Evolutionary conservation across 2,113 vertebrate genomes (phyloP), one percentile per base, ranked within the genome.

Genomic region (Laterallus jamaicensis): DNA sequence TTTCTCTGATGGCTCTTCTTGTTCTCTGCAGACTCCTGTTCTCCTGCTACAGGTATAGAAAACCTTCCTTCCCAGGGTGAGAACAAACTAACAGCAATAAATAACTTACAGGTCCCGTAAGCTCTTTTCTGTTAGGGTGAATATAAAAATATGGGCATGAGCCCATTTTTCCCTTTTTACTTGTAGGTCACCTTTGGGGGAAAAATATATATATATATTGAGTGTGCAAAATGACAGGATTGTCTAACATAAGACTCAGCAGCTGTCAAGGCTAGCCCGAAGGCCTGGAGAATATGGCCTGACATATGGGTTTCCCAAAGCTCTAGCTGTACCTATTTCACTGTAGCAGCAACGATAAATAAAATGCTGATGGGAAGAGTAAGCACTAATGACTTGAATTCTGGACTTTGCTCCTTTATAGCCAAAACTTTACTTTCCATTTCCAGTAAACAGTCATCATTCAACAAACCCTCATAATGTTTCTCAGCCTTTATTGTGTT

Each of bases 201-300:
- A 8, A 47, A 60, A 17, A 56, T 37, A 42, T 4, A 28, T 12
- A 4, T 55, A 56, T 44, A 3, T 83, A 52, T 54, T 77, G 76
- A 52, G 64, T 88, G 73, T 40, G 54, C 15, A 8, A 80, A 96
- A 78, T 92, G 76, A 84, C 82, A 93, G 85, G 12, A 60, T 86
- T 96, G 85, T 92, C 92, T 86, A 75, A 93, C 86, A 75, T 95
- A 96, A 94, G 90, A 89, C 47, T 73, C 80, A 88, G 82, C 92
- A 96, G 88, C 93, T 97, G 95, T 35, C 35, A 94, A 68, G 76
- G 83, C 71, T 54, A 90, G 93, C 95, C 95, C 29, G 68, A 37
- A 92, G 94, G 90, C 73, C 69, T 93, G 80, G 66, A 92, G 93
- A 76, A 68, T 82, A 67, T 71, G 79, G 73, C 32, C 82, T 96